These are phyloP conservation scores for Criorhina ranunculi DNA, from an alignment of 2,888 invertebrate genomes.

Conservation along the genomic window DNA sequence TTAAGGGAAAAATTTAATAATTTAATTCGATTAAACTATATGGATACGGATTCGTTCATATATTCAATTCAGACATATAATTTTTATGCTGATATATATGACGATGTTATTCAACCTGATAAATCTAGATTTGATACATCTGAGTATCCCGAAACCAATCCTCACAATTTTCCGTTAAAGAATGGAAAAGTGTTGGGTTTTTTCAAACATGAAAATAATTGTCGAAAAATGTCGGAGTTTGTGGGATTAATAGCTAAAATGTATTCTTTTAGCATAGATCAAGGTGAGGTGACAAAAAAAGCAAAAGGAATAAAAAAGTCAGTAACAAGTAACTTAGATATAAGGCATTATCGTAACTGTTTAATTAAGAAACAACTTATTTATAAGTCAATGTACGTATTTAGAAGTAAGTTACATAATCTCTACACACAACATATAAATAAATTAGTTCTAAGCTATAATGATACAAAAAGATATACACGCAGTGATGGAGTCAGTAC, in stretches of 20 bases:
- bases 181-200: slow-evolving; percentile 38
- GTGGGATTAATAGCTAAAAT: slow-evolving; percentile 58
- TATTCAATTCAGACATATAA: slow-evolving; percentile 48
- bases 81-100: slow-evolving; percentile 47
- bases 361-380: slow-evolving; percentile 32
- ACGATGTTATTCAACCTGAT: slow-evolving; percentile 15
- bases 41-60: slow-evolving; percentile 61
- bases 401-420: slow-evolving; percentile 42
- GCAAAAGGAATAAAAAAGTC: slow-evolving; percentile 43
- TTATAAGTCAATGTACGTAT: slow-evolving; percentile 16
- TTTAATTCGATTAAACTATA: slow-evolving; percentile 48
- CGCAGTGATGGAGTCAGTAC: slow-evolving; percentile 24
- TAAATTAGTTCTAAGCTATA: slow-evolving; percentile 22
- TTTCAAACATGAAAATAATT: slow-evolving; percentile 51
- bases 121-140: slow-evolving; percentile 80
- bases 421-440: slow-evolving; percentile 48
- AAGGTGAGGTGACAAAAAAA: slow-evolving; percentile 31
- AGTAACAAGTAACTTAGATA: slow-evolving; percentile 3
- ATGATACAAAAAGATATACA: slow-evolving; percentile 27
- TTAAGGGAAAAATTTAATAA: slow-evolving; percentile 76
- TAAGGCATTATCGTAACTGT: slow-evolving; percentile 28
- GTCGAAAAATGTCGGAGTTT: slow-evolving; percentile 43
- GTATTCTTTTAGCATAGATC: slow-evolving; percentile 31
- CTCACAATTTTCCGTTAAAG: slow-evolving; percentile 75
- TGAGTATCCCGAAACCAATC: slow-evolving; percentile 78